These are phyloP conservation scores for Alethe castanea DNA, from an alignment of 2,113 vertebrate genomes.

Conservation along the genomic window DNA sequence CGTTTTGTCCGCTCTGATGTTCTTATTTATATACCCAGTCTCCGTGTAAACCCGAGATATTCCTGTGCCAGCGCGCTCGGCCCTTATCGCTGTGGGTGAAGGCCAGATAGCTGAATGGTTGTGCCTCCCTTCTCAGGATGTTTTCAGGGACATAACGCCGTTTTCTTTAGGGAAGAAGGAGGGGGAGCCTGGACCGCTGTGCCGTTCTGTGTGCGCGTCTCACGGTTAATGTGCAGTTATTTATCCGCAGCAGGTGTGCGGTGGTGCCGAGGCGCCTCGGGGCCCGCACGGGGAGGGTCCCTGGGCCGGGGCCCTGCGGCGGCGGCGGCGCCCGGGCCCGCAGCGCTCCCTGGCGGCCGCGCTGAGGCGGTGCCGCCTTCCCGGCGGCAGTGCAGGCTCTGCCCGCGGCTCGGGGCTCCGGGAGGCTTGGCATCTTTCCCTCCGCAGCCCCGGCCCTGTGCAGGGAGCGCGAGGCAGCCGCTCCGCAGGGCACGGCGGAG, in stretches of 20 bases:
- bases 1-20: not conserved
- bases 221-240: not conserved
- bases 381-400: no score
- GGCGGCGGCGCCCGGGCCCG: not conserved
- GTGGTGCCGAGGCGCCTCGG: not conserved
- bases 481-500: no score
- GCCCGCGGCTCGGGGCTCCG: no score
- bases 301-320: not conserved
- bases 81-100: not conserved
- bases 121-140: not conserved
- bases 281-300: not conserved
- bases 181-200: rapidly evolving
- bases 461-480: no score
- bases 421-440: no score
- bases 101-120: not conserved
- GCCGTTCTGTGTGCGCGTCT: not conserved
- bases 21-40: rapidly evolving
- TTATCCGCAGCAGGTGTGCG: not conserved
- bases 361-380: no score
- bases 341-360: not conserved
- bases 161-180: not conserved
- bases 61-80: not conserved
- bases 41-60: no score
- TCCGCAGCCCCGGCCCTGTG: no score
- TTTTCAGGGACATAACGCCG: not conserved